These are phyloP conservation scores for Solenopsis fugax DNA, from an alignment of 1,140 invertebrate species.

Conservation along the genomic window DNA sequence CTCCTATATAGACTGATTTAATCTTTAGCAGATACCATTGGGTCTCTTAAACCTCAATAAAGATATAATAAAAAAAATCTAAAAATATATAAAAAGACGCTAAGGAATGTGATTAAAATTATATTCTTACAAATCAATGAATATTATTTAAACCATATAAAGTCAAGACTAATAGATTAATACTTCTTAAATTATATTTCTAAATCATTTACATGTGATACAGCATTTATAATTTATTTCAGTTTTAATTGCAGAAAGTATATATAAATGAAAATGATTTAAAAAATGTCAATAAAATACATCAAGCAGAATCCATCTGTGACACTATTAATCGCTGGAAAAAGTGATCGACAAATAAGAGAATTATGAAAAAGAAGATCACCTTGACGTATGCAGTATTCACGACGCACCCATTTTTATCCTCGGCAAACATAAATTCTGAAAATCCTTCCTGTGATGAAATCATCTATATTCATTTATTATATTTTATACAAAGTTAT, in stretches of 20 bases:
- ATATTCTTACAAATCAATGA: neutral
- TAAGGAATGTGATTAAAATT: neutral
- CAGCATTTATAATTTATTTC: neutral
- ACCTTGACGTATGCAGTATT: neutral
- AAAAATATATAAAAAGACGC: neutral
- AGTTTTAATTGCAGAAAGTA: neutral
- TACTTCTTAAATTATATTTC: neutral
- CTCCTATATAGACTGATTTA: neutral
- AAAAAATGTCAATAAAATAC: neutral
- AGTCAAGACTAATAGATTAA: neutral
- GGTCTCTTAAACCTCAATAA: neutral
- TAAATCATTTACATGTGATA: too few species aligned
- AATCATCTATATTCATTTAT: neutral
- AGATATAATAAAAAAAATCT: neutral
- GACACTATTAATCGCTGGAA: neutral
- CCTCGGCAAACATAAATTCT: neutral
- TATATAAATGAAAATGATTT: neutral
- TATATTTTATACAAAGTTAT: neutral
- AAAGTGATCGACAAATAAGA: conserved; percentile 23
- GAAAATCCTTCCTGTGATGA: neutral
- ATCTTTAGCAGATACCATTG: neutral
- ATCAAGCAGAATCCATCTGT: too few species aligned
- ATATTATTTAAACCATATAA: neutral
- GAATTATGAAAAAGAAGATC: conserved; percentile 23
- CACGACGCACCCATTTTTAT: neutral